Evolutionary conservation across 2,113 vertebrate genomes (phyloP).

Genomic region (rat (Rattus norvegicus)): GRCr8 NC_086021.1:47808001-47808500

Average conservation of each 20-base stretch:
- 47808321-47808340: no score
- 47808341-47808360: no score
- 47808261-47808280: neutral
- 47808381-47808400: neutral
- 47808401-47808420: neutral
- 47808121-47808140: neutral
- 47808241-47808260: neutral
- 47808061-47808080: no score
- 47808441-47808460: neutral
- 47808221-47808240: neutral
- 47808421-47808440: neutral
- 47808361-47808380: no score
- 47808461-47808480: no score
- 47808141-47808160: no score
- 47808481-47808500: neutral
- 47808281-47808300: neutral
- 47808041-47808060: neutral
- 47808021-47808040: neutral
- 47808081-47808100: neutral
- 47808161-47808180: neutral
- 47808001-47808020: neutral
- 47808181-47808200: neutral
- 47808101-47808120: neutral
- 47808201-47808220: neutral
- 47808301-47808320: neutral